Evolutionary conservation across 2,797 vertebrate species (phyloP).

Genomic region (Catostomus latipinnis): DNA sequence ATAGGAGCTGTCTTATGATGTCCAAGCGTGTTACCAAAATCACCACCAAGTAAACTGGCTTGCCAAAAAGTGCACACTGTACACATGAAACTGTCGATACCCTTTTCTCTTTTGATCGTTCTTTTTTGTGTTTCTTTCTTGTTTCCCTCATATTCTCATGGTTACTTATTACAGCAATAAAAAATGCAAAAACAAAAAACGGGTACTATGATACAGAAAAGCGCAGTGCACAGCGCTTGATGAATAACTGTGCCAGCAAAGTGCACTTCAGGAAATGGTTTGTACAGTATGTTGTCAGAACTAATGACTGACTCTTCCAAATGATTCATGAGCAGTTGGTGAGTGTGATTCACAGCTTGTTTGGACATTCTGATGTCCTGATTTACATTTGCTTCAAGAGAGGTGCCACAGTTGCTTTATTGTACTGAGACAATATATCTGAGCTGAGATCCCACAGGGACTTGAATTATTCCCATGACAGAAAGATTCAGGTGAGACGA

Average conservation of each 20-base stretch:
- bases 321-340: conserved; percentile 27
- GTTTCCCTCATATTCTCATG: too few species aligned
- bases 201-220: not conserved
- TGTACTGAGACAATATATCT: conserved; percentile 44
- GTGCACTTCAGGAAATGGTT: conserved; percentile 3
- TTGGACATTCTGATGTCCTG: conserved; percentile 36
- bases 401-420: conserved; percentile 25
- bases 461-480: conserved; percentile 42
- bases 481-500: conserved; percentile 48
- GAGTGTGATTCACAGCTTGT: conserved; percentile 39
- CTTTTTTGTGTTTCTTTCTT: too few species aligned
- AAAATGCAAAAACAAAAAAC: too few species aligned
- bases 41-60: not conserved
- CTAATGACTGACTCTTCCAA: conserved; percentile 27
- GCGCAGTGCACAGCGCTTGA: not conserved
- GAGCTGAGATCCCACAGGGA: conserved; percentile 31
- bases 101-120: too few species aligned
- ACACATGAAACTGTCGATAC: too few species aligned
- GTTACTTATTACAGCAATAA: too few species aligned
- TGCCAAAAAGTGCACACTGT: too few species aligned
- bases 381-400: conserved; percentile 40
- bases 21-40: not conserved
- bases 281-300: conserved; percentile 1
- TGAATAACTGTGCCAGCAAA: conserved; percentile 7
- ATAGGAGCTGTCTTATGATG: not conserved